Evolutionary conservation across 2,888 invertebrate species (phyloP).

Genomic region (Microdon myrmicae): DNA sequence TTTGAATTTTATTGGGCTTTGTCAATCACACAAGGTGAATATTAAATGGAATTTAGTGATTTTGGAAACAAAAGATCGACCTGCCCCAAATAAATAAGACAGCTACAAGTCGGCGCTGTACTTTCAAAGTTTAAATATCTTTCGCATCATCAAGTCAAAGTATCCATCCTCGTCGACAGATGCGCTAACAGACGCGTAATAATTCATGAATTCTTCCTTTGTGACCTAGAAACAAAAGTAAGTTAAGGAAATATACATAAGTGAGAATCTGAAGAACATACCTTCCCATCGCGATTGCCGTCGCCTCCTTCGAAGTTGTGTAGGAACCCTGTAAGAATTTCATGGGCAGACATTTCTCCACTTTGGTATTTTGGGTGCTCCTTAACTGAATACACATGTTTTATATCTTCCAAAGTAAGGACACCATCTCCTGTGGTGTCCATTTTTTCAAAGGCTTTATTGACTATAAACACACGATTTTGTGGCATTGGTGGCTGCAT

Average conservation of each 20-base stretch:
- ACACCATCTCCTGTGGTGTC: conserved; percentile 86
- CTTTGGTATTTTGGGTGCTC: conserved; percentile 85
- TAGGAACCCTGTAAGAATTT: conserved; percentile 82
- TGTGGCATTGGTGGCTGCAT: conserved; percentile 89
- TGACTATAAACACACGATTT: conserved; percentile 76
- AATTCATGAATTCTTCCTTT: conserved; percentile 91
- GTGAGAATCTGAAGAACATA: no score
- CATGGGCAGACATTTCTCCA: conserved; percentile 87
- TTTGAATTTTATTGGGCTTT: no score
- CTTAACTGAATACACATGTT: conserved; percentile 81
- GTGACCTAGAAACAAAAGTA: no score
- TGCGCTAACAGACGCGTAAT: conserved; percentile 92
- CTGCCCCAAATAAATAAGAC: no score
- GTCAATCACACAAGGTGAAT: no score
- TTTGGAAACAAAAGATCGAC: no score
- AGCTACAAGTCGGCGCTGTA: no score
- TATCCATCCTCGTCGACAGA: conserved; percentile 94
- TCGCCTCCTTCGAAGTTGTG: conserved; percentile 82
- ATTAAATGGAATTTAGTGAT: no score
- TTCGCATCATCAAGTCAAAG: conserved; percentile 95
- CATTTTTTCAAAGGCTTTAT: conserved; percentile 85
- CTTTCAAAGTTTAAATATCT: no score
- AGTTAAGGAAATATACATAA: no score
- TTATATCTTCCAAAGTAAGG: conserved; percentile 81
- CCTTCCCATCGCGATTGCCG: conserved; percentile 76